These are phyloP conservation scores for Dascyllus trimaculatus DNA, from an alignment of 2,113 vertebrate species.

Conservation along the genomic window DNA sequence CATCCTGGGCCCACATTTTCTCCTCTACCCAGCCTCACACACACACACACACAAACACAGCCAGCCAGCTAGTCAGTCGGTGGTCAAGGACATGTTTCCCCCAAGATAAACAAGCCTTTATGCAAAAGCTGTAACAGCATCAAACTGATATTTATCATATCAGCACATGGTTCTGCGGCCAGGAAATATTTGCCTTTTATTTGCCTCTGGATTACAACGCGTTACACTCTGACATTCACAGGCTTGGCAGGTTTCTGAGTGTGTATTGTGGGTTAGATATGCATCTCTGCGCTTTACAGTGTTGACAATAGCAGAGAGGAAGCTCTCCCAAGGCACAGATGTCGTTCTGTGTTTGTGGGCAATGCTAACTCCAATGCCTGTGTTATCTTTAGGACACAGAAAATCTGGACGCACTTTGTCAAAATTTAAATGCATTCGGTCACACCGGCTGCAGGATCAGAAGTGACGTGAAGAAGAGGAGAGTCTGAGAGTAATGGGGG, in stretches of 20 bases:
- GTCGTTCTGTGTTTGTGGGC: conserved; percentile 35
- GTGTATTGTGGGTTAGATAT: conserved; percentile 51
- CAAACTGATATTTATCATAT: conserved; percentile 73
- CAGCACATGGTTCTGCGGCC: conserved; percentile 48
- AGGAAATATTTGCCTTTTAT: conserved; percentile 65
- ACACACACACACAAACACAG: conserved; percentile 22
- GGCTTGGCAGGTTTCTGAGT: conserved; percentile 52
- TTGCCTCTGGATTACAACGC: conserved; percentile 52
- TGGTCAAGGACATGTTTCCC: conserved; percentile 66
- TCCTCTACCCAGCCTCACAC: conserved; percentile 16
- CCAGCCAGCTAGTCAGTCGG: conserved; percentile 30
- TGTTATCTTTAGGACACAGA: conserved; percentile 38
- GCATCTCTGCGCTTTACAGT: conserved; percentile 55
- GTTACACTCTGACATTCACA: conserved; percentile 52
- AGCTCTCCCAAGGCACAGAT: conserved; percentile 42
- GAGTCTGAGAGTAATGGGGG: conserved; percentile 8
- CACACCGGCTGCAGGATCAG: conserved; percentile 26
- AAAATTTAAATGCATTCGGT: conserved; percentile 30
- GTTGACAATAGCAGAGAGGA: conserved; percentile 42
- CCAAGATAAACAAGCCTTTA: conserved; percentile 62
- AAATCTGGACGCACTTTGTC: conserved; percentile 28
- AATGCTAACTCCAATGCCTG: not conserved
- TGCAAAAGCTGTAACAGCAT: conserved; percentile 61
- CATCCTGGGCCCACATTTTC: conserved; percentile 31
- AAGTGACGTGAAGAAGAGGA: conserved; percentile 14